Conservation (phyloP, 2,113 vertebrate genomes). For the Megaceryle maxima region DNA sequence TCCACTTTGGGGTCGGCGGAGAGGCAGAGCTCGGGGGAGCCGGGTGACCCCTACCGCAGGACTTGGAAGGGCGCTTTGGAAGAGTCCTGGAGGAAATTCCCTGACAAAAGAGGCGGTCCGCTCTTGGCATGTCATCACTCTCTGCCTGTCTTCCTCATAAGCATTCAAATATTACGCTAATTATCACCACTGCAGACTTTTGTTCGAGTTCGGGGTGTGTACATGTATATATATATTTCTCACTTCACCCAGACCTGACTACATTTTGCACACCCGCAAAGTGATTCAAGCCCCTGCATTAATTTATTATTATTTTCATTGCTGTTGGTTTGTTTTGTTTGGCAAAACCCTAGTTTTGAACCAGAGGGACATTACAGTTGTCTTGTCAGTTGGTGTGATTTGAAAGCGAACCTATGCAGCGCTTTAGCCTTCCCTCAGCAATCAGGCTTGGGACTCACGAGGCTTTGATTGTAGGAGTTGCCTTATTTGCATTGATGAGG, state of each 20-base stretch:
- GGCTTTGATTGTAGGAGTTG: slow-evolving; percentile 79
- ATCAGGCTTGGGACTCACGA: slow-evolving; percentile 75
- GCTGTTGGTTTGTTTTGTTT: neutral
- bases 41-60: neutral
- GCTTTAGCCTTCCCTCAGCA: slow-evolving; percentile 74
- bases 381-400: slow-evolving; percentile 75
- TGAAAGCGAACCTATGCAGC: slow-evolving; percentile 71
- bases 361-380: slow-evolving; percentile 16
- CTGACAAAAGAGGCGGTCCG: fast-evolving
- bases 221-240: neutral
- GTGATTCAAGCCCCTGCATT: neutral
- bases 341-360: slow-evolving; percentile 29
- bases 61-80: neutral
- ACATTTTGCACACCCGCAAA: neutral
- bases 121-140: neutral
- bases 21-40: fast-evolving
- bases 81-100: neutral
- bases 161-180: neutral
- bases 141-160: neutral
- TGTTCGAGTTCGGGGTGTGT: neutral
- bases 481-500: slow-evolving; percentile 89
- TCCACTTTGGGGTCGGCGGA: fast-evolving
- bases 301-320: neutral
- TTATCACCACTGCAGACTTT: neutral
- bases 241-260: neutral